A percentile compares a stretch with the other conserved stretches of the same genome.
Evolutionary conservation across 2,797 vertebrate genomes (phyloP).

Genomic region (Halcyon smyrnensis): DNA sequence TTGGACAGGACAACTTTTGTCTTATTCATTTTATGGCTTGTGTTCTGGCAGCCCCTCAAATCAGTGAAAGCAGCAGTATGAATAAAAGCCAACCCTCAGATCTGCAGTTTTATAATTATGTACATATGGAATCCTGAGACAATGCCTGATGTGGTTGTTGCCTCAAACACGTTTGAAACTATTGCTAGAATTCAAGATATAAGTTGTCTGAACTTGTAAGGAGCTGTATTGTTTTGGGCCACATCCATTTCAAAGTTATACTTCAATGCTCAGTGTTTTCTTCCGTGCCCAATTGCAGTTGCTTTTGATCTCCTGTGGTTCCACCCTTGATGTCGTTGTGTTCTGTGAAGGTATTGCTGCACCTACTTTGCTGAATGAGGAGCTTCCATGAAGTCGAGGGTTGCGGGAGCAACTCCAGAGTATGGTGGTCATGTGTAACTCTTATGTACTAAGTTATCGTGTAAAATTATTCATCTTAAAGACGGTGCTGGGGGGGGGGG

Average conservation of each 20-base stretch:
- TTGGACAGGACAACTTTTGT: neutral
- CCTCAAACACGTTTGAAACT: neutral
- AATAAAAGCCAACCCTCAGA: neutral
- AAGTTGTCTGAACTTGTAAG: slow-evolving; percentile 19
- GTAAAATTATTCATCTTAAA: neutral
- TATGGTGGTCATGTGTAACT: neutral
- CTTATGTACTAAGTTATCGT: neutral
- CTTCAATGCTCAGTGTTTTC: neutral
- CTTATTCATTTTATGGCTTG: neutral
- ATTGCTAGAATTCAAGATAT: neutral
- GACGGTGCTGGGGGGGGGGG: no score
- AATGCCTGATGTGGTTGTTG: neutral
- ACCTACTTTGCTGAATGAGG: neutral
- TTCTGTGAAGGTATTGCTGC: neutral
- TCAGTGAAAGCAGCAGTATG: neutral
- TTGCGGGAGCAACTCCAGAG: neutral
- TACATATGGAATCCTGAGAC: neutral
- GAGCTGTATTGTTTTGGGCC: neutral
- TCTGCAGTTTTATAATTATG: neutral
- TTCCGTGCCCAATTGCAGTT: neutral
- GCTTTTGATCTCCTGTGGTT: neutral
- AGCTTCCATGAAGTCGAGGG: neutral
- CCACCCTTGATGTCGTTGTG: neutral
- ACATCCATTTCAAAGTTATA: neutral
- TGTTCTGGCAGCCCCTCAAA: neutral